A percentile compares a stretch with the other conserved stretches of the same genome.
phyloP scores from a whole-genome alignment of 2,113 vertebrate species.

The Amblyopsis rosae region DNA sequence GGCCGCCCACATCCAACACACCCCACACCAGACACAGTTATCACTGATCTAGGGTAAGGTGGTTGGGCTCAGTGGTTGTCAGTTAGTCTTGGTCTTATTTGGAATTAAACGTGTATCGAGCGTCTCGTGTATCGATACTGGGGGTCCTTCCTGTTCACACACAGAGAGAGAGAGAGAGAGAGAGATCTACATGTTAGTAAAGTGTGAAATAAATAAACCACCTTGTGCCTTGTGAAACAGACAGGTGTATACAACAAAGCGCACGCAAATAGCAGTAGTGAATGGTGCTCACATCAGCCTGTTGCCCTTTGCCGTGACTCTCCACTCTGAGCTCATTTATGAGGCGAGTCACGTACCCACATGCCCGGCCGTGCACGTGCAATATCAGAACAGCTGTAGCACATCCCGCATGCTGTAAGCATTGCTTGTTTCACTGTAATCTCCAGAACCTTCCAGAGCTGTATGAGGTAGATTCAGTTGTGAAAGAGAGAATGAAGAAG shows the following conservation, averaged over 20 bases:
- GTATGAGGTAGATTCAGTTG: background rate
- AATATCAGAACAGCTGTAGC: constrained; percentile 35
- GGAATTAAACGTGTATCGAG: too few relatives aligned
- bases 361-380: constrained; percentile 36
- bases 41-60: too few relatives aligned
- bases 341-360: constrained; percentile 34
- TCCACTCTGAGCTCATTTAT: constrained; percentile 44
- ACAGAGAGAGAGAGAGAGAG: too few relatives aligned
- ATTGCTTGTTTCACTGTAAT: constrained; percentile 59
- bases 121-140: too few relatives aligned
- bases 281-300: constrained; percentile 22
- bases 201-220: too few relatives aligned
- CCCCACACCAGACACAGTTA: too few relatives aligned
- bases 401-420: constrained; percentile 9
- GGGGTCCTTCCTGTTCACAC: too few relatives aligned
- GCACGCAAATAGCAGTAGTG: constrained; percentile 16
- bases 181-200: too few relatives aligned
- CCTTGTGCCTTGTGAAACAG: too few relatives aligned
- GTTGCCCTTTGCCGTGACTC: constrained; percentile 45
- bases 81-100: too few relatives aligned
- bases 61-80: too few relatives aligned
- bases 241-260: background rate
- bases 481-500: background rate
- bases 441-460: constrained; percentile 31
- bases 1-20: too few relatives aligned